A percentile compares a stretch with the other conserved stretches of the same genome.
Conservation (phyloP, 1,140 invertebrate genomes). For the Artemia franciscana region DNA sequence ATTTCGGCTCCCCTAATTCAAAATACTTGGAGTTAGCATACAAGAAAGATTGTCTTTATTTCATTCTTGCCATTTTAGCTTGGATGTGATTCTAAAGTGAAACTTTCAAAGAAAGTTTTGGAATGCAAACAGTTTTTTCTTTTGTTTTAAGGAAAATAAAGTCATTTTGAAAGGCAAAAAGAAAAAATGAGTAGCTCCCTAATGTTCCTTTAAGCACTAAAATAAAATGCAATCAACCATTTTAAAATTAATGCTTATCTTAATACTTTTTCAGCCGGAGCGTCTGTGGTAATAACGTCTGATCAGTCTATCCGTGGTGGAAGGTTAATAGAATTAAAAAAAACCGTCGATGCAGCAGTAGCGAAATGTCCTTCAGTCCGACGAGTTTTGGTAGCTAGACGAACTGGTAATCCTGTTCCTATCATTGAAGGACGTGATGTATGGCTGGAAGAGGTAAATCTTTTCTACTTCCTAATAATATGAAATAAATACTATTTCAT, state of each 20-base stretch:
- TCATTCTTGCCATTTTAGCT: no score
- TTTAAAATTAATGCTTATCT: constrained; percentile 1
- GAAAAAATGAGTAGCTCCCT: no score
- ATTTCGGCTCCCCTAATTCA: no score
- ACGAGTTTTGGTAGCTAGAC: constrained; percentile 23
- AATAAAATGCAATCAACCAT: no score
- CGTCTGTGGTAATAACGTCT: constrained; percentile 25
- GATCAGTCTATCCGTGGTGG: constrained; percentile 27
- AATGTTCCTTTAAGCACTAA: no score
- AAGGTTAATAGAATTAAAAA: constrained; percentile 25
- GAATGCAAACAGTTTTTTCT: no score
- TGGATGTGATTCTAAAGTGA: no score
- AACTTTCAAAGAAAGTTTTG: no score
- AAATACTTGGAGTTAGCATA: no score
- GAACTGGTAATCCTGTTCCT: constrained; percentile 18
- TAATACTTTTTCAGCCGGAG: constrained; percentile 18
- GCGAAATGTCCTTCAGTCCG: constrained; percentile 20
- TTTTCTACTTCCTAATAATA: constrained; percentile 20
- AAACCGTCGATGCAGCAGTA: constrained; percentile 26
- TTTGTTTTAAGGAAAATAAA: no score
- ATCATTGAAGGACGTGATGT: constrained; percentile 18
- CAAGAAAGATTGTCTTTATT: no score
- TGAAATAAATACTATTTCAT: constrained; percentile 26
- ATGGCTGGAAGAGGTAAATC: constrained; percentile 14
- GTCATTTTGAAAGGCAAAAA: no score